Conservation (phyloP, 2,113 vertebrate genomes). For the Tetrax tetrax region DNA sequence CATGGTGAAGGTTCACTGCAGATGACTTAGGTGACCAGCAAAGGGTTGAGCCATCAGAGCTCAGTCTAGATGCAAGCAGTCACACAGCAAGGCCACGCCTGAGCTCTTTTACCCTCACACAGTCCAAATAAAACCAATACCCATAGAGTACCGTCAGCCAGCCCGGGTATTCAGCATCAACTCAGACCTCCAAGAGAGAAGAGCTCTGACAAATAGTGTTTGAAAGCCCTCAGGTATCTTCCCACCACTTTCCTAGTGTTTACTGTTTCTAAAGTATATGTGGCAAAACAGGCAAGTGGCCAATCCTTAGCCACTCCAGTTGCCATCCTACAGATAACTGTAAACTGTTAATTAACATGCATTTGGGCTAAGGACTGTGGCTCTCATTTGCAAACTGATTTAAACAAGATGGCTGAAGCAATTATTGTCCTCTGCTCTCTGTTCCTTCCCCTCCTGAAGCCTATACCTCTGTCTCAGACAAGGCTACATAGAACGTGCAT, state of each 20-base stretch:
- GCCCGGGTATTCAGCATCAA: not conserved
- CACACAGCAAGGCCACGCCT: not conserved
- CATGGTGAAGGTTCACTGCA: not conserved
- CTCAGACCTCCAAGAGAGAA: not conserved
- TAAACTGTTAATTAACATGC: not conserved
- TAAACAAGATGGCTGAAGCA: not conserved
- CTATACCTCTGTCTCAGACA: not conserved
- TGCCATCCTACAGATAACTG: not conserved
- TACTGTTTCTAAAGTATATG: not conserved
- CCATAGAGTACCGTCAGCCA: not conserved
- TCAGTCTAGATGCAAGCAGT: not conserved
- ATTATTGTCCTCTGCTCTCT: not conserved
- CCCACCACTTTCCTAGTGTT: too few species aligned
- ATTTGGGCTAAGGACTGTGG: not conserved
- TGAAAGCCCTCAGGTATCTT: not conserved
- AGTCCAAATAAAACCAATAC: not conserved
- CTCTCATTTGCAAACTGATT: not conserved
- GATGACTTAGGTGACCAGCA: not conserved
- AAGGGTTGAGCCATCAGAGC: not conserved
- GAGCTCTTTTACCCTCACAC: not conserved
- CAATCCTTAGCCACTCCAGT: not conserved
- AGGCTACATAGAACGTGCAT: not conserved
- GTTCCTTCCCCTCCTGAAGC: not conserved
- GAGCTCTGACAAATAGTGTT: not conserved
- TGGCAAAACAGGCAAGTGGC: not conserved